A percentile compares a stretch with the other conserved stretches of the same genome.
phyloP scores from a whole-genome alignment of 2,113 vertebrate genomes.

The Melanotaenia duboulayi region DNA sequence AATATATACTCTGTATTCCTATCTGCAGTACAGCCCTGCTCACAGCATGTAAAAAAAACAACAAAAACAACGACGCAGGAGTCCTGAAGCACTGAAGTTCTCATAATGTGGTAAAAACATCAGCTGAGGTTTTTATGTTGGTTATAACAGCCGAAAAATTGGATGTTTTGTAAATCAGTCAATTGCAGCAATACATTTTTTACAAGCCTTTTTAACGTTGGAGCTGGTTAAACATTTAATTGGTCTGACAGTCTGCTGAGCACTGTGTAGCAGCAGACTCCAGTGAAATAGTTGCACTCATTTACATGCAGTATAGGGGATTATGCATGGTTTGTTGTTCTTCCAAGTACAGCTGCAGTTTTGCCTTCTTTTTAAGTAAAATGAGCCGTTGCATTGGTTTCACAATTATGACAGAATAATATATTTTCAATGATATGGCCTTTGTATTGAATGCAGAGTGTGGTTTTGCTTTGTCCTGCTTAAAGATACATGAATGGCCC shows the following conservation, averaged over 20 bases:
- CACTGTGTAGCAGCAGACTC: conserved; percentile 1
- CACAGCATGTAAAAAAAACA: neutral
- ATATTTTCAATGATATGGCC: no score
- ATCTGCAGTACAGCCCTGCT: conserved; percentile 22
- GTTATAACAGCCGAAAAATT: conserved; percentile 11
- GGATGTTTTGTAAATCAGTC: conserved; percentile 18
- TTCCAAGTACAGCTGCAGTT: neutral
- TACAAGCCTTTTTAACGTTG: conserved; percentile 3
- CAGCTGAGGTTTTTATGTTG: conserved; percentile 3
- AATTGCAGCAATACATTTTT: conserved; percentile 22
- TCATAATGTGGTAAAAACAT: conserved; percentile 4
- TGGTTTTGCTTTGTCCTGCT: no score
- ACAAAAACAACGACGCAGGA: neutral
- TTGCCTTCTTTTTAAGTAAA: neutral
- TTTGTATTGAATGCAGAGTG: no score
- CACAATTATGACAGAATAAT: no score
- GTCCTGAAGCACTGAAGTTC: neutral
- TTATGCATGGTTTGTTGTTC: neutral
- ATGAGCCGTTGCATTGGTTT: neutral
- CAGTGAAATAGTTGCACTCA: conserved; percentile 6
- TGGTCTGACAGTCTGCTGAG: conserved; percentile 12
- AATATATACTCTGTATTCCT: conserved; percentile 47
- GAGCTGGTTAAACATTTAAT: conserved; percentile 17
- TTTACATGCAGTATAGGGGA: neutral
- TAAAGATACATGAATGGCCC: no score